Evolutionary conservation across 1,140 invertebrate species (phyloP).

Genomic region (Bemisia tabaci): DNA sequence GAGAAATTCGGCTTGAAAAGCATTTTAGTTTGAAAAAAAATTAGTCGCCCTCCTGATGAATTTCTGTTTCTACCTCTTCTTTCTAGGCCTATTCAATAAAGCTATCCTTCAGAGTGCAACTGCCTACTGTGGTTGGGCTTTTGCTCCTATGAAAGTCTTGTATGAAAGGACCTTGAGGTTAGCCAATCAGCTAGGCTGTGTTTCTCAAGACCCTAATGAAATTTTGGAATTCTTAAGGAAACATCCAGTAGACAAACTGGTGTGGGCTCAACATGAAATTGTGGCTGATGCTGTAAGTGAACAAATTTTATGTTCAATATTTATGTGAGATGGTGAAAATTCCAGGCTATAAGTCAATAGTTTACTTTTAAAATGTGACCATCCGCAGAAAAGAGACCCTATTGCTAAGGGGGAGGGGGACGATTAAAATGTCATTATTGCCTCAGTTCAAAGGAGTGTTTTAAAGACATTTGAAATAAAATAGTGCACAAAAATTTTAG

Average conservation of each 20-base stretch:
- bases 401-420: no score
- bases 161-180: background rate
- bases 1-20: no score
- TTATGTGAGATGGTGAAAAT: no score
- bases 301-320: no score
- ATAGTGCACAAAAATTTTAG: no score
- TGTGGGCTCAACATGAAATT: background rate
- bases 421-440: no score
- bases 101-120: constrained; percentile 41
- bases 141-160: background rate
- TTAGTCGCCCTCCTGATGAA: background rate
- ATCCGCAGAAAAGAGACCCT: no score
- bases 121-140: constrained; percentile 49
- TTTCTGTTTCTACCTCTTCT: background rate
- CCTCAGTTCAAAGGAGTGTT: no score
- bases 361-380: no score
- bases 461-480: no score
- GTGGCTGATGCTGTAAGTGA: background rate
- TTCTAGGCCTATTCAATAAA: constrained; percentile 7
- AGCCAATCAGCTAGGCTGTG: background rate
- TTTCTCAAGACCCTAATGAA: background rate
- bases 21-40: no score
- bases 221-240: background rate
- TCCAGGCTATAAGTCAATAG: no score
- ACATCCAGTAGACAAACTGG: background rate